These are phyloP conservation scores for Chrysochloris asiatica DNA, from an alignment of 2,113 vertebrate species.

Conservation along the genomic window DNA sequence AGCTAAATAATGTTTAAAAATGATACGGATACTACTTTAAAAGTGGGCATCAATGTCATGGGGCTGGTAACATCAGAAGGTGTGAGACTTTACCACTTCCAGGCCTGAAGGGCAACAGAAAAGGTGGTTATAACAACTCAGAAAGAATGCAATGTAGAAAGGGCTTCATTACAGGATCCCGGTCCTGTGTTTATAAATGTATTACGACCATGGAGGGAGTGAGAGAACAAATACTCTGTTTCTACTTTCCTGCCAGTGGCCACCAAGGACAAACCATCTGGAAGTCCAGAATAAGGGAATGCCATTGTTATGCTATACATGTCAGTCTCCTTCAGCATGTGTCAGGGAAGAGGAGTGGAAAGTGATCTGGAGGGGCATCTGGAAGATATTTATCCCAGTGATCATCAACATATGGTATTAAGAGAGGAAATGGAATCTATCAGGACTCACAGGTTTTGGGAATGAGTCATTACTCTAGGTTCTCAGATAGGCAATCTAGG, in stretches of 20 bases:
- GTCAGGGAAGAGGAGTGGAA: accelerated
- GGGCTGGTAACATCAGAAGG: no score
- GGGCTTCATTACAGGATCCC: no score
- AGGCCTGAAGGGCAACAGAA: not conserved
- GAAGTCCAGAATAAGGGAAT: not conserved
- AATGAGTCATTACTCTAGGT: not conserved
- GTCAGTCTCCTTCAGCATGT: not conserved
- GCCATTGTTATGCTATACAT: accelerated
- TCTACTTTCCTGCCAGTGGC: not conserved
- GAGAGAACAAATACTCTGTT: not conserved
- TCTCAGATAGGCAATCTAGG: not conserved
- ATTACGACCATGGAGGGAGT: no score
- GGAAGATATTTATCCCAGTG: not conserved
- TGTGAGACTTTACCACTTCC: not conserved
- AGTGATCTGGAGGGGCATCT: no score
- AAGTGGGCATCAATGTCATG: not conserved
- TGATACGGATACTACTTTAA: not conserved
- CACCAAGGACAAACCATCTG: not conserved
- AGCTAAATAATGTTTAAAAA: not conserved
- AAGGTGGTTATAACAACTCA: not conserved
- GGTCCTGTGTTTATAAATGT: not conserved
- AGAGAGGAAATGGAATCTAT: not conserved
- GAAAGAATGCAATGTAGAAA: not conserved
- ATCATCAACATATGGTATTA: not conserved
- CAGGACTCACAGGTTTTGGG: not conserved